phyloP scores from a whole-genome alignment of 2,888 invertebrate species.

The Trimorus sp. region DNA sequence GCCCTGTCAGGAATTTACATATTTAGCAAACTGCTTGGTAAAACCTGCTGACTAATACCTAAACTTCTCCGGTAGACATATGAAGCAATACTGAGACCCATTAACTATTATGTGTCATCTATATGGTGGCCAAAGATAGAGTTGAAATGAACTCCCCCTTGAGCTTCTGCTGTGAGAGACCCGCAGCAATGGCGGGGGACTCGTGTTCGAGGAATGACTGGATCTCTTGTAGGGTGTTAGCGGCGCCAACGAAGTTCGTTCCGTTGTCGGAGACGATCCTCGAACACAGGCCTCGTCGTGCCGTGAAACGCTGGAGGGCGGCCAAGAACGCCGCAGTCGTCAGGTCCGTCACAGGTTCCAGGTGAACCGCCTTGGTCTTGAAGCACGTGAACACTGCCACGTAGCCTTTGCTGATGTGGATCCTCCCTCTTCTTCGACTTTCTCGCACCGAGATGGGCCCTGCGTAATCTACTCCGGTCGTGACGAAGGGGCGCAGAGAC shows the following conservation, averaged over 20 bases:
- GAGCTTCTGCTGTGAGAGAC: not conserved
- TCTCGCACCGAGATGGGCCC: not conserved
- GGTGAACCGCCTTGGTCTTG: constrained; percentile 6
- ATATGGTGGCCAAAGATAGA: no score
- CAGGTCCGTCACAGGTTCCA: constrained; percentile 6
- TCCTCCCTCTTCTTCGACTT: constrained; percentile 4
- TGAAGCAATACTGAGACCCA: no score
- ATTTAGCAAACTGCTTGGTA: no score
- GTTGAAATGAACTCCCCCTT: no score
- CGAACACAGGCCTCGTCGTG: constrained; percentile 15
- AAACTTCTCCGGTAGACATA: no score
- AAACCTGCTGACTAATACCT: no score
- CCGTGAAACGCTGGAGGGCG: constrained; percentile 14
- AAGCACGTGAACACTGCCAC: constrained; percentile 1
- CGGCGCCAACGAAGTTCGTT: constrained; percentile 16
- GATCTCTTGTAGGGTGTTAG: constrained; percentile 1
- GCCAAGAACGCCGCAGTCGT: constrained; percentile 15
- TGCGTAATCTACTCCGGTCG: not conserved
- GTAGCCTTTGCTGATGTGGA: not conserved
- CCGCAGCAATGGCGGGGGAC: not conserved
- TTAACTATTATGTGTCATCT: no score
- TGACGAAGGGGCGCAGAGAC: no score
- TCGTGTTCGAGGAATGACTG: constrained; percentile 1
- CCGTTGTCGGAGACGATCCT: constrained; percentile 17
- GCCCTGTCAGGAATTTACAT: no score